Conservation (phyloP, 2,888 invertebrate species). For the Serrognathus titanus region DNA sequence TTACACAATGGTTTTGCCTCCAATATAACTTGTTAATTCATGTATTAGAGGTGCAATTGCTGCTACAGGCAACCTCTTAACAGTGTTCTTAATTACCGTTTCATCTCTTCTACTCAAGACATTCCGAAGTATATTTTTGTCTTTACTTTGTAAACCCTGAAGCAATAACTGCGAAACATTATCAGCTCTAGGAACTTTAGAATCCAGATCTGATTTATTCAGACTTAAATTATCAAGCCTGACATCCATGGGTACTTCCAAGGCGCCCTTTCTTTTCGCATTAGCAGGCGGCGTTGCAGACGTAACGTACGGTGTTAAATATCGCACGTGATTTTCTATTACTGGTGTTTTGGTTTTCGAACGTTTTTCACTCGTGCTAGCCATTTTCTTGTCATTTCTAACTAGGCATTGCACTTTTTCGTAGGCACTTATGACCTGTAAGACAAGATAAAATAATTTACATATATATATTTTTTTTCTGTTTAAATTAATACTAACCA, state of each 20-base stretch:
- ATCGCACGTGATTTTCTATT: constrained; percentile 51
- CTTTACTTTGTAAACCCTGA: constrained; percentile 84
- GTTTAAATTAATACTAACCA: constrained; percentile 45
- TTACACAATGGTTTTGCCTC: constrained; percentile 67
- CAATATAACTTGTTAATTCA: constrained; percentile 67
- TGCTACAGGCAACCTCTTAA: constrained; percentile 71
- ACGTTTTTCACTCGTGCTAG: constrained; percentile 2
- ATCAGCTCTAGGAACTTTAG: constrained; percentile 58
- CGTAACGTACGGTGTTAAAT: constrained; percentile 48
- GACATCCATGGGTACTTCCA: constrained; percentile 78
- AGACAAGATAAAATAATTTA: constrained; percentile 5
- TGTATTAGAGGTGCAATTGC: constrained; percentile 69
- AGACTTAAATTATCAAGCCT: constrained; percentile 76
- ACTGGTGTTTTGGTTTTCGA: constrained; percentile 48
- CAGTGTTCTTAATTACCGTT: constrained; percentile 67
- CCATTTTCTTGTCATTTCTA: constrained; percentile 42
- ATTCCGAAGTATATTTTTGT: constrained; percentile 66
- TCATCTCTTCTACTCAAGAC: constrained; percentile 69
- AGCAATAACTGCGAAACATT: constrained; percentile 78
- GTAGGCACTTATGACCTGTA: constrained; percentile 30
- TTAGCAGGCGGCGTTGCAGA: constrained; percentile 34
- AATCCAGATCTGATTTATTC: constrained; percentile 52
- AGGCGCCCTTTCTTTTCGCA: constrained; percentile 16
- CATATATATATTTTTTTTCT: neutral
- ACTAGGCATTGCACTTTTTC: constrained; percentile 52